Base-by-base conservation (phyloP, 1,140 invertebrate genomes). In the Aricia agestis region DNA sequence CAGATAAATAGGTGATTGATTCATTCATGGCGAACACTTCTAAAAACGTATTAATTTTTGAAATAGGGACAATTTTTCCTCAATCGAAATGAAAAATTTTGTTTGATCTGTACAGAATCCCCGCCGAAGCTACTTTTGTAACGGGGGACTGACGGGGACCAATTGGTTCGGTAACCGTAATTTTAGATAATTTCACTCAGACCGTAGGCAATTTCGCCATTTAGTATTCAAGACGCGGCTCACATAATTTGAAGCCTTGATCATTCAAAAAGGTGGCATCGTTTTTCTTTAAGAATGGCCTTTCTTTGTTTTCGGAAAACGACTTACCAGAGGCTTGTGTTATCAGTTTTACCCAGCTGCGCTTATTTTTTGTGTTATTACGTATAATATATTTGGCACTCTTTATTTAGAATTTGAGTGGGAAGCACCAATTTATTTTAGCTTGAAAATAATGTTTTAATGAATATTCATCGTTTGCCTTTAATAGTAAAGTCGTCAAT, bases 191-290 rank as follows among this genome's bases (percentile, higher is more conserved):
- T 74, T 81, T 82, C 75, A 78, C 74, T 74, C 71, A 80, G 72
- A 77, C 71, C 59, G 59, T 63, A 11, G 59, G 59, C 45, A 66
- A 61, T 68, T 72, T 58, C 32, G 18, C 52, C 69, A 36, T 19
- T 85, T 82, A 80, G 77, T 80, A 85, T 85, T 85, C 83, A 83
- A 75, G 73, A 63, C 82, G 77, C 83, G 82, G 74, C 77, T 66
- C 74, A 80, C 82, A 82, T 84, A 85, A 84, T 85, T 85, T 78
- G 78, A 73, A 74, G 79, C 80, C 77, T 76, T 82, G 82, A 84
- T 85, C 82, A 82, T 77, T 74, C 76, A 63, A 25, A 63, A 63
- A 25, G 32, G 68, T 57, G 68, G 67, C 59, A 63, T 63, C 59
- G 74, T 63, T 63, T 63, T 63, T 19, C 18, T 17, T 63, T 63